Conservation (phyloP, 2,797 vertebrate species). For the Pseudotriccus pelzelni region DNA sequence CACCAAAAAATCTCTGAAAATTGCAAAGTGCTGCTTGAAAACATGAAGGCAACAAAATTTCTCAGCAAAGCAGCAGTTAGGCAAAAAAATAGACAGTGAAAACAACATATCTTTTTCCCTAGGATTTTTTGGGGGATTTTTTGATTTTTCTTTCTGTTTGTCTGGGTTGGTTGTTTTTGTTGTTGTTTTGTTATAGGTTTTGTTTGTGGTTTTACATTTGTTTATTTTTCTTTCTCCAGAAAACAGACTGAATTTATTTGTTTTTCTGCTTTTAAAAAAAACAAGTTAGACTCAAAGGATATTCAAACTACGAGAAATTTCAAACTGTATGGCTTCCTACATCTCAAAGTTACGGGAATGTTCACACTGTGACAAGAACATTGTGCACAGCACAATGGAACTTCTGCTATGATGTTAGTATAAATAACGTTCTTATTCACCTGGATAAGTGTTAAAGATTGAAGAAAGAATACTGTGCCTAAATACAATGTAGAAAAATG, state of each 20-base stretch:
- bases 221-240: neutral
- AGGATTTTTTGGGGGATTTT: neutral
- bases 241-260: neutral
- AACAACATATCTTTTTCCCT: neutral
- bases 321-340: neutral
- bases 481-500: neutral
- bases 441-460: neutral
- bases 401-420: neutral
- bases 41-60: neutral
- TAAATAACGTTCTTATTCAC: neutral
- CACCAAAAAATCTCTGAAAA: neutral
- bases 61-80: neutral
- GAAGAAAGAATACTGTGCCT: neutral
- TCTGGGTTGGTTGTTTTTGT: neutral
- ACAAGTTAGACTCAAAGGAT: neutral
- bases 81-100: neutral
- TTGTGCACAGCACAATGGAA: neutral
- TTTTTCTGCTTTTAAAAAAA: neutral
- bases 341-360: neutral
- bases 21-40: neutral
- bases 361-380: neutral
- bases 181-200: neutral
- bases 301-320: neutral
- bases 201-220: neutral
- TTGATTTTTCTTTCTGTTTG: neutral